Percentiles rank a stretch among this genome's conserved stretches.
These are phyloP conservation scores for Lithophane leautieri DNA, from an alignment of 2,888 invertebrate species.

Conservation along the genomic window DNA sequence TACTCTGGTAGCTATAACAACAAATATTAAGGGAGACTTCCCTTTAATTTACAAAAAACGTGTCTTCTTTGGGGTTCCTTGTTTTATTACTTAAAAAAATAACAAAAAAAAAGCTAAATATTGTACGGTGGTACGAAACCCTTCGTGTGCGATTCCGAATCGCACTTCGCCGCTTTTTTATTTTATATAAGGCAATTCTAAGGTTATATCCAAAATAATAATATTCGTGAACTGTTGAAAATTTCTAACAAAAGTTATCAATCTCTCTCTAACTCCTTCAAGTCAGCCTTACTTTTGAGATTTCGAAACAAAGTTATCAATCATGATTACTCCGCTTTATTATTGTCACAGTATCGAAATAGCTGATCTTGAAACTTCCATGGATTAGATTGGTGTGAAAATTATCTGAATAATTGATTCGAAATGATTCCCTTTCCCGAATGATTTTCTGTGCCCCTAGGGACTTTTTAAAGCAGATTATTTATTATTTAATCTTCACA, in stretches of 20 bases:
- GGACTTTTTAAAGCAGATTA: neutral
- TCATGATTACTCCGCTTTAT: slow-evolving; percentile 39
- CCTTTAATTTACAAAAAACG: too few relatives aligned
- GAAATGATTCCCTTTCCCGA: neutral
- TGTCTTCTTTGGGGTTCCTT: too few relatives aligned
- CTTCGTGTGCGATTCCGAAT: too few relatives aligned
- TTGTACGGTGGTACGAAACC: too few relatives aligned
- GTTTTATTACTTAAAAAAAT: too few relatives aligned
- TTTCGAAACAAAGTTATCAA: slow-evolving; percentile 50
- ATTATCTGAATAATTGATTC: slow-evolving; percentile 34
- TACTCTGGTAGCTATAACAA: too few relatives aligned
- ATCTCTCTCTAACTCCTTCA: slow-evolving; percentile 27
- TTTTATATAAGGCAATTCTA: neutral
- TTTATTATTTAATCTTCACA: neutral
- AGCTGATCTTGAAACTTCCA: neutral
- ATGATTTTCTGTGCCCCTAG: neutral
- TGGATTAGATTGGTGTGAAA: slow-evolving; percentile 1
- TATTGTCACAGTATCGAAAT: slow-evolving; percentile 19
- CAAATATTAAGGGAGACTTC: too few relatives aligned
- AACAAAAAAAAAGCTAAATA: too few relatives aligned
- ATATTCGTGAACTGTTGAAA: neutral
- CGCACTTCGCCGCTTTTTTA: neutral
- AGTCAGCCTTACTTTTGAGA: slow-evolving; percentile 29
- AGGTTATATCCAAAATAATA: slow-evolving; percentile 10
- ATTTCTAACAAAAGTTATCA: slow-evolving; percentile 50